A percentile compares a stretch with the other conserved stretches of the same genome.
phyloP scores from a whole-genome alignment of 1,140 invertebrate genomes.

The Leptopilina clavipes region DNA sequence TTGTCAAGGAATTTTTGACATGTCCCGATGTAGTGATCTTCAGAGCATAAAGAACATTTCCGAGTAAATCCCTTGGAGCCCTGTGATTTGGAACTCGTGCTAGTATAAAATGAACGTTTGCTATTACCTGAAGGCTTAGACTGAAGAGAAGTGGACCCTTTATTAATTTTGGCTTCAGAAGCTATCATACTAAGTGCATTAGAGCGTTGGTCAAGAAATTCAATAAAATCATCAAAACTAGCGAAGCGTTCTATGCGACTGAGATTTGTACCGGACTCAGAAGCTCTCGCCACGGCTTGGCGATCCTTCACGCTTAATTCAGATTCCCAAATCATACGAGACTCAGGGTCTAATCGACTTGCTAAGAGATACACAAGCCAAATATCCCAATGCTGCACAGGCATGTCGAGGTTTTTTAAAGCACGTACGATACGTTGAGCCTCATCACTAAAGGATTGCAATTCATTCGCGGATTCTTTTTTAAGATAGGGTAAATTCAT shows the following conservation, averaged over 20 bases:
- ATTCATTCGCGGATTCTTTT: too few relatives aligned
- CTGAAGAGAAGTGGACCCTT: neutral
- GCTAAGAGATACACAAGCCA: constrained; percentile 15
- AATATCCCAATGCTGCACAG: constrained; percentile 5
- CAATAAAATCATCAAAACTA: neutral
- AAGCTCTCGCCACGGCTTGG: neutral
- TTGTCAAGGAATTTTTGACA: neutral
- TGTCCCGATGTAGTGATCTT: neutral
- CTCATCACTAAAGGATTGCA: too few relatives aligned
- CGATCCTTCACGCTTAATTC: constrained; percentile 29
- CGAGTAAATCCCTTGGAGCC: neutral
- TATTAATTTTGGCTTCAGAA: neutral
- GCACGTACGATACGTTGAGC: neutral
- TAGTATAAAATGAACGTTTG: neutral
- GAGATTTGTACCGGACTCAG: neutral
- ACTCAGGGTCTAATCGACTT: constrained; percentile 11
- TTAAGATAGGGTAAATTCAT: neutral
- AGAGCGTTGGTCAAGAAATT: neutral
- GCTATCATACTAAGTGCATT: neutral
- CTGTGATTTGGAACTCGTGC: neutral
- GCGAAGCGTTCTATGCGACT: neutral
- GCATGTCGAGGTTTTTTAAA: neutral
- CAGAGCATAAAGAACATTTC: neutral
- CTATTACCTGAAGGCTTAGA: neutral
- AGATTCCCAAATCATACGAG: constrained; percentile 1